A percentile compares a stretch with the other conserved stretches of the same genome.
phyloP scores from a whole-genome alignment of 2,113 vertebrate species.

The Albula glossodonta region DNA sequence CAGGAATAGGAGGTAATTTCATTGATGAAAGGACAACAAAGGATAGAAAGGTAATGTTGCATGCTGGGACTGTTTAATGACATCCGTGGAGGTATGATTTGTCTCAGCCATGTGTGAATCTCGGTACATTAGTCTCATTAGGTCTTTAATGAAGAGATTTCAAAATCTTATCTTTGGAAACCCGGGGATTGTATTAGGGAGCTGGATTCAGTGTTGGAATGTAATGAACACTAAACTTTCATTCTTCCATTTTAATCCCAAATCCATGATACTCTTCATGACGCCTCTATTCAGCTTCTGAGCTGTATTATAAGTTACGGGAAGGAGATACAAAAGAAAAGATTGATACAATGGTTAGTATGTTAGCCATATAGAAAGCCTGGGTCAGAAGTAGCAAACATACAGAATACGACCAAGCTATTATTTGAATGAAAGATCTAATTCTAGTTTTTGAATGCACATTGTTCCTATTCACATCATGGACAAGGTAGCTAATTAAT shows the following conservation, averaged over 20 bases:
- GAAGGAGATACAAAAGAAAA: background rate
- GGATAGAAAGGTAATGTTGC: background rate
- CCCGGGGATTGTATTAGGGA: too few species aligned
- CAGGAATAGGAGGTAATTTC: constrained; percentile 20
- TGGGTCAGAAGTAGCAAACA: too few species aligned
- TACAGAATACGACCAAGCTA: too few species aligned
- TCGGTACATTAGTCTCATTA: background rate
- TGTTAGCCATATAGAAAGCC: too few species aligned
- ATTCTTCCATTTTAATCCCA: too few species aligned
- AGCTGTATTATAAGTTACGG: background rate
- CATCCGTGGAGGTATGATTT: background rate
- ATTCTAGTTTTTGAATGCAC: too few species aligned
- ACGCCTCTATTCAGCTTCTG: background rate
- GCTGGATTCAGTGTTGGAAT: too few species aligned
- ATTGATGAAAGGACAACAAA: constrained; percentile 19
- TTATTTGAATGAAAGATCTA: too few species aligned
- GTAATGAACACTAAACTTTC: too few species aligned
- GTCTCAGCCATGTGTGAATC: background rate
- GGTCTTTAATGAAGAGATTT: background rate
- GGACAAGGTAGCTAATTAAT: too few species aligned
- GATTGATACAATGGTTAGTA: too few species aligned
- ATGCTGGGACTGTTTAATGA: constrained; percentile 11
- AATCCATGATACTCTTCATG: background rate
- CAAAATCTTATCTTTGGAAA: background rate
- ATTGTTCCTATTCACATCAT: too few species aligned